Percentiles rank a stretch among this genome's conserved stretches.
These are phyloP conservation scores for Phalacrocorax carbo DNA, from an alignment of 2,113 vertebrate genomes.

Conservation along the genomic window DNA sequence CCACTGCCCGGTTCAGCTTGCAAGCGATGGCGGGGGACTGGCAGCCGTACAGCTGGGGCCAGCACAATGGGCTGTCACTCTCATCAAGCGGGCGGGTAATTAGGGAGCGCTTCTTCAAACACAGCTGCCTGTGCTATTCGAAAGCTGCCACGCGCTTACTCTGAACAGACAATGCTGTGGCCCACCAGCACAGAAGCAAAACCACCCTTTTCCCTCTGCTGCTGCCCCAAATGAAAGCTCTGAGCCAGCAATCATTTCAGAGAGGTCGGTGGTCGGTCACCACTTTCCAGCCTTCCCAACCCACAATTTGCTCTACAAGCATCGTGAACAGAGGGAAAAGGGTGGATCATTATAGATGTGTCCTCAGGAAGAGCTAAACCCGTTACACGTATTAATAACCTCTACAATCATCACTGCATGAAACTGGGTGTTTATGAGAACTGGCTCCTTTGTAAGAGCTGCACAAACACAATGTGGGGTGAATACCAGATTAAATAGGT, in stretches of 20 bases:
- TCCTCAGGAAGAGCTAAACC: slow-evolving; percentile 1
- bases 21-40: neutral
- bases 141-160: accelerated
- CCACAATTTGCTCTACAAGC: neutral
- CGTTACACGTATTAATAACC: neutral
- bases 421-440: neutral
- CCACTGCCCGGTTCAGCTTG: neutral
- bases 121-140: neutral
- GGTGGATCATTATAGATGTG: neutral
- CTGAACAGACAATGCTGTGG: accelerated
- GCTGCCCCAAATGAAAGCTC: neutral
- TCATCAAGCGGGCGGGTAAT: neutral
- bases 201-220: neutral
- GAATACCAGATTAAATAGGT: neutral
- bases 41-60: neutral
- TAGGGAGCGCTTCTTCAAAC: neutral
- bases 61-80: neutral
- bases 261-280: neutral
- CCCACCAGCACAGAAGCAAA: neutral
- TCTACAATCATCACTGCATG: neutral
- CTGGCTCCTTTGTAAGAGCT: neutral
- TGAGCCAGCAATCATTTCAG: neutral
- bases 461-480: neutral
- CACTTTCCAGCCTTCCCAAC: neutral
- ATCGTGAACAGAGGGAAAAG: neutral